Conservation (phyloP, 2,888 invertebrate genomes). For the Lycocerus yunnanus region DNA sequence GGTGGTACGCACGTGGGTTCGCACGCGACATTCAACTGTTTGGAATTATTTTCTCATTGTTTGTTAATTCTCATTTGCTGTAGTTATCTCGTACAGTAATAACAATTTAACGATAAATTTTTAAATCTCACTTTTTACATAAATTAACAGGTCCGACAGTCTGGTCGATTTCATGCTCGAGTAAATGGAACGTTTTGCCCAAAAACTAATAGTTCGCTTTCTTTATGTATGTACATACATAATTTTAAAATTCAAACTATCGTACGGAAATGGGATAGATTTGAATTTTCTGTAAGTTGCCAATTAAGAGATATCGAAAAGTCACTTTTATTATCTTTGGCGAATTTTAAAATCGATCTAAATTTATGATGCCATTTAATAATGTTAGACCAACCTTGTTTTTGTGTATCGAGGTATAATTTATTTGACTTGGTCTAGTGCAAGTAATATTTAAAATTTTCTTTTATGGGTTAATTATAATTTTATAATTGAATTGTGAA, state of each 20-base stretch:
- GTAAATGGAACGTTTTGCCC: neutral
- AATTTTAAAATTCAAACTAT: neutral
- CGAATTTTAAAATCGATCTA: neutral
- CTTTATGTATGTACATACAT: no score
- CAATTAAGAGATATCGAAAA: neutral
- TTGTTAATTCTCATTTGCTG: neutral
- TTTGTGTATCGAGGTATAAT: neutral
- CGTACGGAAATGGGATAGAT: neutral
- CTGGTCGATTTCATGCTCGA: neutral
- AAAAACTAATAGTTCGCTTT: neutral
- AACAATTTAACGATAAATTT: neutral
- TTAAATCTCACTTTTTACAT: neutral
- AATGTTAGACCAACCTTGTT: neutral
- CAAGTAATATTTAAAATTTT: neutral
- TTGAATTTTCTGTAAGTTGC: neutral
- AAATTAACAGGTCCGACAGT: neutral
- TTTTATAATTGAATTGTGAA: neutral
- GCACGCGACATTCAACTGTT: slow-evolving; percentile 20
- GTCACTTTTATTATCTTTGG: neutral
- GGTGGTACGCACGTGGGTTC: slow-evolving; percentile 19
- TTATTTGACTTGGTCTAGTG: neutral
- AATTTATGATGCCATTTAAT: neutral
- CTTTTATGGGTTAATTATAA: neutral
- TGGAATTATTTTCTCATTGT: neutral
- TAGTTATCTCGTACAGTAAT: neutral